phyloP scores from a whole-genome alignment of 2,888 invertebrate genomes.

The Drosophila sordidula region DNA sequence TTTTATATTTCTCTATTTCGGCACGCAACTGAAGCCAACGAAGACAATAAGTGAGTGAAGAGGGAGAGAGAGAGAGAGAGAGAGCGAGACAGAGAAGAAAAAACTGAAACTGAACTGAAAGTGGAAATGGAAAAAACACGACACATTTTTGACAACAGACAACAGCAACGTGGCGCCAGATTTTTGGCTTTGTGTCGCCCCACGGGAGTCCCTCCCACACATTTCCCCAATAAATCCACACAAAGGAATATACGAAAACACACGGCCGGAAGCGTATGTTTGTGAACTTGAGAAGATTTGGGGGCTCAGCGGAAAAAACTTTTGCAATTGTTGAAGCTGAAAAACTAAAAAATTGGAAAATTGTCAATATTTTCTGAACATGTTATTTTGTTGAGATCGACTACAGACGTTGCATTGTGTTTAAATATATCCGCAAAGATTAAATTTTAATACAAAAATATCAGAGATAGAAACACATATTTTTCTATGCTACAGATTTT shows the following conservation, averaged over 20 bases:
- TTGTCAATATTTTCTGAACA: too few species aligned
- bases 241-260: constrained; percentile 14
- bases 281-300: background rate
- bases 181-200: constrained; percentile 33
- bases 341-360: background rate
- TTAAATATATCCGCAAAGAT: too few species aligned
- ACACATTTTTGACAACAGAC: constrained; percentile 64
- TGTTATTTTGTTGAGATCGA: too few species aligned
- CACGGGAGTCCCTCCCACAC: constrained; percentile 9
- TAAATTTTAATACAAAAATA: too few species aligned
- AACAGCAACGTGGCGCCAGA: constrained; percentile 72
- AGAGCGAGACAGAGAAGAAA: background rate
- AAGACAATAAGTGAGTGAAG: constrained; percentile 23
- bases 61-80: background rate
- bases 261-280: constrained; percentile 18
- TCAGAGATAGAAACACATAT: too few species aligned
- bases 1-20: constrained; percentile 56
- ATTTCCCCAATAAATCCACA: constrained; percentile 36
- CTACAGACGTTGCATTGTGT: too few species aligned
- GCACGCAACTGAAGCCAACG: constrained; percentile 58
- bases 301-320: constrained; percentile 23
- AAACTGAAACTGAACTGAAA: constrained; percentile 29
- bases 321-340: constrained; percentile 30
- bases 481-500: background rate
- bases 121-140: constrained; percentile 21